phyloP scores from a whole-genome alignment of 2,113 vertebrate genomes.

The Cichladusa arquata region DNA sequence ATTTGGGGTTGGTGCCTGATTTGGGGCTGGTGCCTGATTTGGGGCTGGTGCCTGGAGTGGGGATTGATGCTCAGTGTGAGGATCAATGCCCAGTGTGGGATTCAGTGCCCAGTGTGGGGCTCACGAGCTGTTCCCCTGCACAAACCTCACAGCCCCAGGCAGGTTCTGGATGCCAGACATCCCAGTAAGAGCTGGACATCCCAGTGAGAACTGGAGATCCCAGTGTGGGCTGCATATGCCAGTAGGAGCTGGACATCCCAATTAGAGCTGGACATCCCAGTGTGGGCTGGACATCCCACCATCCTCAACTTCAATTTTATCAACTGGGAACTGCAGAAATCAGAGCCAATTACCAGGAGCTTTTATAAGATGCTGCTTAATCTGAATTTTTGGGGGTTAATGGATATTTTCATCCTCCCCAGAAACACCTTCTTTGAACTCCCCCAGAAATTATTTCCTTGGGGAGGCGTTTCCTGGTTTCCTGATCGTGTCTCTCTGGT shows the following conservation, averaged over 20 bases:
- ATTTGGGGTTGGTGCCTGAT: too few relatives aligned
- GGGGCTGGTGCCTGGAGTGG: too few relatives aligned
- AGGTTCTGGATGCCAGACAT: background rate
- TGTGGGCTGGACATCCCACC: too few relatives aligned
- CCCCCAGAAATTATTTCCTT: background rate
- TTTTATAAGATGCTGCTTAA: background rate
- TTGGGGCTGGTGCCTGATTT: too few relatives aligned
- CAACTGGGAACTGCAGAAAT: background rate
- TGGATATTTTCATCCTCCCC: background rate
- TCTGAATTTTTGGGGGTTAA: background rate
- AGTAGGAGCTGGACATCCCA: too few relatives aligned
- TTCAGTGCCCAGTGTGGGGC: background rate
- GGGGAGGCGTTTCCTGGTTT: background rate
- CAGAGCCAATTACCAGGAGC: background rate
- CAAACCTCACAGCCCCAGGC: background rate
- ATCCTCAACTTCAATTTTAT: background rate
- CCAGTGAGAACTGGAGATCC: too few relatives aligned
- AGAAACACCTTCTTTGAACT: background rate
- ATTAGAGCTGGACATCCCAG: too few relatives aligned
- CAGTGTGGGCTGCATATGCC: too few relatives aligned
- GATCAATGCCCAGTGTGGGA: background rate
- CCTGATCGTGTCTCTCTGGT: background rate
- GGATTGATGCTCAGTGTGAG: too few relatives aligned
- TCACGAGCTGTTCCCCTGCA: too few relatives aligned
- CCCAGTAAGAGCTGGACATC: too few relatives aligned